Conservation (phyloP, 2,888 invertebrate genomes). For the Oeneis ivallda region DNA sequence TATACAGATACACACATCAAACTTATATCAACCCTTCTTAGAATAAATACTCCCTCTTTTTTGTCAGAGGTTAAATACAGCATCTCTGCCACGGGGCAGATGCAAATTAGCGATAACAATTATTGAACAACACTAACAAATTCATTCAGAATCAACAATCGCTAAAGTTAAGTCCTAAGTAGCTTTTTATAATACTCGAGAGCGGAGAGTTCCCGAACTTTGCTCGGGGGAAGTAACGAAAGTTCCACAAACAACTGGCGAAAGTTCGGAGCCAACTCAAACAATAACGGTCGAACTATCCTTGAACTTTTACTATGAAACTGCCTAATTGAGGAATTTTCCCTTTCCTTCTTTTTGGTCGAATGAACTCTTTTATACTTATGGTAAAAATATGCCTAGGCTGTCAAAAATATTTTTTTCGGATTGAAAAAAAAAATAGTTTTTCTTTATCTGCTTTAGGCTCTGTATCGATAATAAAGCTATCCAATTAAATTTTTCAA, state of each 20-base stretch:
- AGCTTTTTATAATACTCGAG: slow-evolving; percentile 28
- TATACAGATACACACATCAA: too few species aligned
- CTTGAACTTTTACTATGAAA: slow-evolving; percentile 23
- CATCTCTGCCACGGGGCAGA: neutral
- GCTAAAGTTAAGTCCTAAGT: slow-evolving; percentile 18
- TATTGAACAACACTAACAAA: neutral
- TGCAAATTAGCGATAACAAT: neutral
- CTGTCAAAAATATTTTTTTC: too few species aligned
- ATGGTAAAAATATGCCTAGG: neutral
- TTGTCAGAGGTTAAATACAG: too few species aligned
- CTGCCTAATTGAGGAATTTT: slow-evolving; percentile 25
- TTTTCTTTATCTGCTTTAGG: too few species aligned
- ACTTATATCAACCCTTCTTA: too few species aligned
- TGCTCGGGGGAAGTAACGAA: slow-evolving; percentile 29
- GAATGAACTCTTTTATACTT: neutral
- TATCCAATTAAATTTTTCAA: too few species aligned
- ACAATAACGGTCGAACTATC: slow-evolving; percentile 34
- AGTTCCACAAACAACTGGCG: slow-evolving; percentile 29
- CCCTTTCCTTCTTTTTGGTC: neutral
- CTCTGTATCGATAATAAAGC: too few species aligned
- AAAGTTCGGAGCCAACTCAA: slow-evolving; percentile 36
- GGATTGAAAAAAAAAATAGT: too few species aligned
- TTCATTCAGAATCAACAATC: slow-evolving; percentile 1
- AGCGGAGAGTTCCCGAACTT: slow-evolving; percentile 22
- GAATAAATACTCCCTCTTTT: too few species aligned